Base-by-base conservation (phyloP, 1,140 invertebrate species). In the Sweltsa coloradensis region DNA sequence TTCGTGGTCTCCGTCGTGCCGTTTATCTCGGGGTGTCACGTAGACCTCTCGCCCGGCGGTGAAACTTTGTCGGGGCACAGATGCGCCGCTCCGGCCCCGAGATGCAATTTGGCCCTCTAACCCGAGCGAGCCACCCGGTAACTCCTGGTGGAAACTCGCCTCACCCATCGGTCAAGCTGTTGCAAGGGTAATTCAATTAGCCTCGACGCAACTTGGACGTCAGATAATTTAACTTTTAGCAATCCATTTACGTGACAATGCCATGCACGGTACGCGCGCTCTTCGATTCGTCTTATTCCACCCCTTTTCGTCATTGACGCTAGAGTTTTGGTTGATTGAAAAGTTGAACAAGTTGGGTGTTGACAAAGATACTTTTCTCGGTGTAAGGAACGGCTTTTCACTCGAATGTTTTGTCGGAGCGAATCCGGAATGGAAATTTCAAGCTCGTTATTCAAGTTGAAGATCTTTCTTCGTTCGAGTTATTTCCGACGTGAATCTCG, bases 151-250 rank as follows among this genome's bases (percentile, higher is more conserved):
- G 19, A 19, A 11, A 23, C 9, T 3, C 16, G 24, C 37, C 11
- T 39, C 24, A 22, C 37, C 37, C 21, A 19, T 39, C 37, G 37
- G 37, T 19, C 37, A 39, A 39, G 37, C 37, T 39, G 37, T 39
- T 39, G 24, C 37, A 19, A 39, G 37, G 16, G 37, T 22, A 39
- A 39, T 39, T 39, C 37, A 39, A 39, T 39, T 39, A 39, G 37
- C n/a, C n/a, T n/a, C n/a, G 37, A 39, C 21, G 24, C 37, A 22
- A 22, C 19, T 23, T 19, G 37, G 37, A 39, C 37, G 37, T 39
- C 37, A 39, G 24, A 39, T 19, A 22, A 39, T 39, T 39, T 39
- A 13, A 39, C n/a, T 39, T 39, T 39, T 18, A 39, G 21, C 21
- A 19, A 39, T 39, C 37, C 37, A 19, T 19, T 23, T 19, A 39